These are phyloP conservation scores for Agrilus planipennis DNA, from an alignment of 1,140 invertebrate genomes.

Conservation along the genomic window DNA sequence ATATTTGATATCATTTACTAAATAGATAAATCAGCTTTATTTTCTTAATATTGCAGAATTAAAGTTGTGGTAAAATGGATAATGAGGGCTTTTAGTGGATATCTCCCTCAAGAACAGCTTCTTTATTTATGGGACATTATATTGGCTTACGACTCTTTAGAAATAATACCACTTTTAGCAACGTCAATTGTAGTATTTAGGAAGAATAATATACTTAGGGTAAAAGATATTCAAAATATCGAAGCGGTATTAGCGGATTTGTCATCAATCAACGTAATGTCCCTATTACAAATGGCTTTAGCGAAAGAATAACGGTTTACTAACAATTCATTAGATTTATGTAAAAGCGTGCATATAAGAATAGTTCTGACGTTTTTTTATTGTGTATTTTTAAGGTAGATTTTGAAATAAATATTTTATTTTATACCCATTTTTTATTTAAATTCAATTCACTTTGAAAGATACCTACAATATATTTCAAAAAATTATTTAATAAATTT, in stretches of 20 bases:
- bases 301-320: constrained; percentile 42
- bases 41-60: no score
- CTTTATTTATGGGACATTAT: constrained; percentile 83
- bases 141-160: constrained; percentile 81
- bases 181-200: constrained; percentile 84
- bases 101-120: constrained; percentile 82
- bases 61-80: constrained; percentile 91
- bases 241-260: constrained; percentile 85
- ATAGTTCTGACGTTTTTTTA: no score
- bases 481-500: no score
- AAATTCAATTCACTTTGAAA: no score
- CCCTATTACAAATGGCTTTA: constrained; percentile 61
- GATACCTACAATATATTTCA: no score
- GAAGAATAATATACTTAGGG: constrained; percentile 85
- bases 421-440: no score
- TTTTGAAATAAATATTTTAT: no score
- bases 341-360: no score
- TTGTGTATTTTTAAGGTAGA: no score
- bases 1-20: no score
- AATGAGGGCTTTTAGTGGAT: constrained; percentile 88
- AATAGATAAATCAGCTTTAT: no score
- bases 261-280: constrained; percentile 79
- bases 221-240: constrained; percentile 68
- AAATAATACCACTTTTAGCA: constrained; percentile 76
- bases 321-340: no score